Evolutionary conservation across 2,888 invertebrate species (phyloP).

Genomic region (Campaea margaritaria): DNA sequence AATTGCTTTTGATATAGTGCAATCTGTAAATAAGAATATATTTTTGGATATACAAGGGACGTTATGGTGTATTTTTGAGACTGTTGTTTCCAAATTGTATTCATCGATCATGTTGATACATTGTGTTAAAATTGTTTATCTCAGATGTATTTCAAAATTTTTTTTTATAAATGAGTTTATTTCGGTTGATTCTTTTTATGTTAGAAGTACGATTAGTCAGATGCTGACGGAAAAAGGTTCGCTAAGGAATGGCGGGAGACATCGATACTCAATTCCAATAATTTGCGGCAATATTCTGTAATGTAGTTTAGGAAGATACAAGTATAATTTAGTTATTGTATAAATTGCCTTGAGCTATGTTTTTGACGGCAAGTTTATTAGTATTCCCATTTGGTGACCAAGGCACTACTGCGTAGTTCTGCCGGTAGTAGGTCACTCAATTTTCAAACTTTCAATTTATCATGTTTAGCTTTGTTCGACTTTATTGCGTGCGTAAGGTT

Average conservation of each 20-base stretch:
- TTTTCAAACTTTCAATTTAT: too few relatives aligned
- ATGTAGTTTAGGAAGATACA: too few relatives aligned
- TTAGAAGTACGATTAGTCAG: slow-evolving; percentile 6
- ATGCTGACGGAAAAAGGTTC: background rate
- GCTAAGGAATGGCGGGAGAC: background rate
- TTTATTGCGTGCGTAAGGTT: too few relatives aligned
- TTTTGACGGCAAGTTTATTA: too few relatives aligned
- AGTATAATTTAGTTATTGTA: too few relatives aligned
- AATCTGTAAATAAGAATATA: slow-evolving; percentile 73
- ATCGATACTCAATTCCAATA: too few relatives aligned
- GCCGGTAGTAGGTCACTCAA: too few relatives aligned
- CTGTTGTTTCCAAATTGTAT: slow-evolving; percentile 76
- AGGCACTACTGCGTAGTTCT: too few relatives aligned
- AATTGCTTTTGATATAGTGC: slow-evolving; percentile 35
- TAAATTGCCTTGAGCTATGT: too few relatives aligned
- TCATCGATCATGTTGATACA: slow-evolving; percentile 56
- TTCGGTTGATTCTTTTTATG: slow-evolving; percentile 69
- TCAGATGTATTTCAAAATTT: slow-evolving; percentile 73
- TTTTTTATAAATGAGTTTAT: slow-evolving; percentile 68
- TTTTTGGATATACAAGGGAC: slow-evolving; percentile 70
- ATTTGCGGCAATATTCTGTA: too few relatives aligned
- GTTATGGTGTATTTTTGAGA: slow-evolving; percentile 77
- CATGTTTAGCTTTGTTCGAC: too few relatives aligned
- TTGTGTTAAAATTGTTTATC: slow-evolving; percentile 71
- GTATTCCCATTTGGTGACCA: too few relatives aligned